Evolutionary conservation across 2,797 vertebrate genomes (phyloP).

Genomic region (Valencia hispanica): DNA sequence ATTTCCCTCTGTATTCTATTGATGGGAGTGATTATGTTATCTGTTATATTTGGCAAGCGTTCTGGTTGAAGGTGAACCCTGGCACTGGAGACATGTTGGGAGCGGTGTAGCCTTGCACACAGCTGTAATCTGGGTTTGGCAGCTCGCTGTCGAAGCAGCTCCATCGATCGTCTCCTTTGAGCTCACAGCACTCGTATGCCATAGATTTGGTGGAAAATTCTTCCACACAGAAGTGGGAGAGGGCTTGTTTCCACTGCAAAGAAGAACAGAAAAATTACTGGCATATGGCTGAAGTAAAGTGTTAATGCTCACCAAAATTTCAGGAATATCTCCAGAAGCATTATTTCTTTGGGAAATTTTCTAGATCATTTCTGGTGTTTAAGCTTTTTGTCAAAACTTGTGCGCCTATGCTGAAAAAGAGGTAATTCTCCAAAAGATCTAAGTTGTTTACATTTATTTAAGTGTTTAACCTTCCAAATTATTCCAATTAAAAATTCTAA

Average conservation of each 20-base stretch:
- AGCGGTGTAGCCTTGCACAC: conserved; percentile 50
- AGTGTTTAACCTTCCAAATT: neutral
- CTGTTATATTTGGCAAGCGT: conserved; percentile 41
- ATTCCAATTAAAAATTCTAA: no score
- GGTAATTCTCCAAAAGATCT: no score
- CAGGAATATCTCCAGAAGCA: neutral
- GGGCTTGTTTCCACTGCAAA: conserved; percentile 70
- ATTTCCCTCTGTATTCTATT: neutral
- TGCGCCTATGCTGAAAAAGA: no score
- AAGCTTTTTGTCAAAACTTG: no score
- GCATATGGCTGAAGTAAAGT: neutral
- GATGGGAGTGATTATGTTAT: neutral
- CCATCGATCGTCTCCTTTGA: conserved; percentile 36
- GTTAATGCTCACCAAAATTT: neutral
- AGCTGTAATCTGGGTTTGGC: conserved; percentile 62
- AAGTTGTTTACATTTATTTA: neutral
- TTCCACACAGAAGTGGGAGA: conserved; percentile 72
- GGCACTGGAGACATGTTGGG: conserved; percentile 18
- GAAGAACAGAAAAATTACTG: neutral
- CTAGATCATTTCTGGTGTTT: neutral
- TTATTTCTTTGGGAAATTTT: neutral
- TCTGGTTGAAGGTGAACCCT: conserved; percentile 61
- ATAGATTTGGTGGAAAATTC: conserved; percentile 63
- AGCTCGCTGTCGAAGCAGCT: conserved; percentile 62
- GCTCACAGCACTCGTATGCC: conserved; percentile 58